These are phyloP conservation scores for Agapornis canus DNA, from an alignment of 2,797 vertebrate genomes.

Conservation along the genomic window DNA sequence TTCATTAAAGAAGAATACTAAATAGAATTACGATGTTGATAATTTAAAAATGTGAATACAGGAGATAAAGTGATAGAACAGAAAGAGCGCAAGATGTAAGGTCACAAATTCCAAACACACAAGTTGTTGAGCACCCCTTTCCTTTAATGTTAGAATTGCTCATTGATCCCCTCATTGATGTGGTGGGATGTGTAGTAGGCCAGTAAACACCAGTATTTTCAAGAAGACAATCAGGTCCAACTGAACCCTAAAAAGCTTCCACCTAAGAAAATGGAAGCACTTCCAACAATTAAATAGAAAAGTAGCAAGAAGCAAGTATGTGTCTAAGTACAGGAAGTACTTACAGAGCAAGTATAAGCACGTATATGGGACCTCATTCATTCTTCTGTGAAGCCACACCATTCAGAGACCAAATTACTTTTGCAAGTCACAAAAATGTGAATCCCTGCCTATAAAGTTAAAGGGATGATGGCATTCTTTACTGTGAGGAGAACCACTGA, in stretches of 20 bases:
- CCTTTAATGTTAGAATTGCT: not conserved
- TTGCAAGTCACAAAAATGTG: not conserved
- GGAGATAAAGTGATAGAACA: not conserved
- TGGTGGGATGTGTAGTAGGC: accelerated
- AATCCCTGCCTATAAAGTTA: not conserved
- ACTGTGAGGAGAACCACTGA: not conserved
- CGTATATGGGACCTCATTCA: not conserved
- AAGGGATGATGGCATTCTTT: not conserved
- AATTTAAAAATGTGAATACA: not conserved
- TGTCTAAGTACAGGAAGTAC: not conserved
- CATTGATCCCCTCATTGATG: not conserved
- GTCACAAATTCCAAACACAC: not conserved
- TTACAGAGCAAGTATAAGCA: not conserved
- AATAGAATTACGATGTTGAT: not conserved
- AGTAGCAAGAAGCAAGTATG: not conserved
- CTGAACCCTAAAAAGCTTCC: accelerated
- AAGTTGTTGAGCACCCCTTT: not conserved
- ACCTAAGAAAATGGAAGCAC: not conserved
- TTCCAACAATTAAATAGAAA: not conserved
- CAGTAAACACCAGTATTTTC: not conserved
- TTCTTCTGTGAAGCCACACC: not conserved
- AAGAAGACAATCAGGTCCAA: not conserved
- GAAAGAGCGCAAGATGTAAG: not conserved
- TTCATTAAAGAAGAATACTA: not conserved
- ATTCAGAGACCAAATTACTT: not conserved